phyloP scores from a whole-genome alignment of 2,797 vertebrate species.

The Podarcis siculus region DNA sequence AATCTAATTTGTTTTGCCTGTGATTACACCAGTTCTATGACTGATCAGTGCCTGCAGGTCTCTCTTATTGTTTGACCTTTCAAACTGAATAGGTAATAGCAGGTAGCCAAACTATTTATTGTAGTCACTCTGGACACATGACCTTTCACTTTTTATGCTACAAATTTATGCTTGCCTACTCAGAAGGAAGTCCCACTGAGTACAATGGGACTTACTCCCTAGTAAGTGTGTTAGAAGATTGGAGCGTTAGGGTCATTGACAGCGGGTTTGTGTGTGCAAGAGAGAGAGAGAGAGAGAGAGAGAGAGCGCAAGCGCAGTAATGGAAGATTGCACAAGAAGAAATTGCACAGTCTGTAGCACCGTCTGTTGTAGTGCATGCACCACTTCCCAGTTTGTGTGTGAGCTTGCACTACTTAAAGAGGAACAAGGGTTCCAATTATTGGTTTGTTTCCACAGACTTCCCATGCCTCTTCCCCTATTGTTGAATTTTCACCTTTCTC shows the following conservation, averaged over 20 bases:
- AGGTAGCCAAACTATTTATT: constrained; percentile 3
- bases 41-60: not conserved
- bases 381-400: not conserved
- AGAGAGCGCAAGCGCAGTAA: not conserved
- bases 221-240: not conserved
- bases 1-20: not conserved
- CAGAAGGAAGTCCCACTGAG: not conserved
- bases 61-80: not conserved
- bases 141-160: not conserved
- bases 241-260: not conserved
- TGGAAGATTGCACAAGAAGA: not conserved
- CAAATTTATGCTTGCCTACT: not conserved
- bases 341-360: not conserved
- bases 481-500: not conserved
- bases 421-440: not conserved
- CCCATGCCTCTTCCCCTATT: not conserved
- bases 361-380: not conserved
- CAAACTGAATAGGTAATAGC: not conserved
- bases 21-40: not conserved
- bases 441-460: not conserved
- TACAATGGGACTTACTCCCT: not conserved
- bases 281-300: not conserved
- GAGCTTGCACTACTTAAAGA: not conserved
- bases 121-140: not conserved
- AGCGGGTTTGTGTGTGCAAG: not conserved